Evolutionary conservation across 2,113 vertebrate species (phyloP).

Genomic region (Lontra canadensis): DNA sequence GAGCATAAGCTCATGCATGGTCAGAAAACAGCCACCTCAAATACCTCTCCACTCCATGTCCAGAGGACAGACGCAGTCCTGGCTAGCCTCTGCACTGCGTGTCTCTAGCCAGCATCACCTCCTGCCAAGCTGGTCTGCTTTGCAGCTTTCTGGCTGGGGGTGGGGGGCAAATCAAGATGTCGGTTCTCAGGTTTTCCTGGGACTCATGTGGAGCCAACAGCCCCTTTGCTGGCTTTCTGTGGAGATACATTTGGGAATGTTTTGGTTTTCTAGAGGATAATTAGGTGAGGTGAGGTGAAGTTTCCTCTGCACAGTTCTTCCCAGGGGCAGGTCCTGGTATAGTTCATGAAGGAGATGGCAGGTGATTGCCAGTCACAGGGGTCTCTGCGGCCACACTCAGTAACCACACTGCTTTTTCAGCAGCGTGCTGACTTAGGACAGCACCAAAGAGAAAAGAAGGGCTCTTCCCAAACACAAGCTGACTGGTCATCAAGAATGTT

Average conservation of each 20-base stretch:
- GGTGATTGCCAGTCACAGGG: background rate
- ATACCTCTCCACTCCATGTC: background rate
- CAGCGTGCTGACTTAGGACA: too few relatives aligned
- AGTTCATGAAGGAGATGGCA: too few relatives aligned
- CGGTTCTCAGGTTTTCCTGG: too few relatives aligned
- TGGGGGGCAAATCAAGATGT: background rate
- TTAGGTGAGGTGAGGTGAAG: too few relatives aligned
- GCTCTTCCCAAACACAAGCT: too few relatives aligned
- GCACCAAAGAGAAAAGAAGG: too few relatives aligned
- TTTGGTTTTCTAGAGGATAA: background rate
- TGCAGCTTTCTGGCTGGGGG: background rate
- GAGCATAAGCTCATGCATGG: background rate
- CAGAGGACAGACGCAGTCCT: background rate
- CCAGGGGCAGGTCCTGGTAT: too few relatives aligned
- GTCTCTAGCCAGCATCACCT: too few relatives aligned
- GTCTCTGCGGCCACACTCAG: background rate
- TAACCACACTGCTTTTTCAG: background rate
- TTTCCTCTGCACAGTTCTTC: background rate
- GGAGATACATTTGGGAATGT: background rate
- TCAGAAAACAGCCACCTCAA: background rate
- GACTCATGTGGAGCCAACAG: background rate
- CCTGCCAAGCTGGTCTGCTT: background rate
- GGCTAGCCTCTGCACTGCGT: background rate
- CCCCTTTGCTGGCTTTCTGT: background rate
- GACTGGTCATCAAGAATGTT: too few relatives aligned